Conservation (phyloP, 2,797 vertebrate species). For the Hozukius guyotensis region DNA sequence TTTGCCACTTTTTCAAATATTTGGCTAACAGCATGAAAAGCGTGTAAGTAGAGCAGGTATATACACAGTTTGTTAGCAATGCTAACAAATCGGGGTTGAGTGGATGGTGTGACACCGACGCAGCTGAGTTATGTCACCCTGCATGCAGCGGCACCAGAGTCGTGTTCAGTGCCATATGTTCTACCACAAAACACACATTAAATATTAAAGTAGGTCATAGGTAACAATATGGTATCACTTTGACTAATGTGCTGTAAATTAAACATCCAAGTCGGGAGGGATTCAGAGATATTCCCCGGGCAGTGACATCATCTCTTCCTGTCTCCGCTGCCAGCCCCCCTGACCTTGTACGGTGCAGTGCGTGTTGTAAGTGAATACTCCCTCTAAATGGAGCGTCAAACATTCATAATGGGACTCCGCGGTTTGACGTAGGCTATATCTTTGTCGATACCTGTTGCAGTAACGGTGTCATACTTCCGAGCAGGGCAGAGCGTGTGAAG, state of each 20-base stretch:
- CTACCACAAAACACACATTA: slow-evolving; percentile 39
- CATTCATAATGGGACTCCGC: slow-evolving; percentile 36
- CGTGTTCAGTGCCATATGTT: slow-evolving; percentile 47
- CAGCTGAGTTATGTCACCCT: slow-evolving; percentile 33
- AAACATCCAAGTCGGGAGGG: slow-evolving; percentile 68
- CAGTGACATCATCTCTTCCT: slow-evolving; percentile 75
- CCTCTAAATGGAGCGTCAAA: slow-evolving; percentile 58
- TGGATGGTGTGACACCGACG: slow-evolving; percentile 9
- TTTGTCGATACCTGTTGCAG: slow-evolving; percentile 47
- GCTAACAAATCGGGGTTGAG: neutral
- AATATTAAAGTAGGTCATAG: slow-evolving; percentile 61
- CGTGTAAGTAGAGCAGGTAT: neutral
- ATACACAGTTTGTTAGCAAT: neutral
- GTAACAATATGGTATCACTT: slow-evolving; percentile 75
- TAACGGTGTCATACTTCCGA: slow-evolving; percentile 24
- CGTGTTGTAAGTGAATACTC: slow-evolving; percentile 64
- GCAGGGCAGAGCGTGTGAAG: slow-evolving; percentile 12
- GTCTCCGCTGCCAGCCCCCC: slow-evolving; percentile 54
- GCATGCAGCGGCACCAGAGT: slow-evolving; percentile 18
- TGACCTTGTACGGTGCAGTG: slow-evolving; percentile 58
- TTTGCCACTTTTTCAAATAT: neutral
- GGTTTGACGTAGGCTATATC: slow-evolving; percentile 48
- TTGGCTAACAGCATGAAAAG: neutral
- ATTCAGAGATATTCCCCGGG: slow-evolving; percentile 68
- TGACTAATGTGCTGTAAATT: slow-evolving; percentile 68